These are phyloP conservation scores for Diabrotica virgifera DNA, from an alignment of 1,140 invertebrate species.

Conservation along the genomic window DNA sequence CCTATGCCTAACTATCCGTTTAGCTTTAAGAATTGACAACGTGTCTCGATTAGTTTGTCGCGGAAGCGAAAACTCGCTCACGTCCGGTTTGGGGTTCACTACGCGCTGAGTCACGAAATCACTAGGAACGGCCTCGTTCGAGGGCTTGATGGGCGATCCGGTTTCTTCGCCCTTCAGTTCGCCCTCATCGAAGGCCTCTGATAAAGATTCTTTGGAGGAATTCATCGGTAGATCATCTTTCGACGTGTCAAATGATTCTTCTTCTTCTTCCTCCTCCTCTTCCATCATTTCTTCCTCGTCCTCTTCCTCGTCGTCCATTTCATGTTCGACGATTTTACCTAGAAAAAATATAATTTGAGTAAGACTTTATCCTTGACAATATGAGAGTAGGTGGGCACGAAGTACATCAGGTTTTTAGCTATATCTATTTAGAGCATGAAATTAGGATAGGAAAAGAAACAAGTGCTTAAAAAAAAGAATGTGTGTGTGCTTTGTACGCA, in stretches of 20 bases:
- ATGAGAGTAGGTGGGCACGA: too few species aligned
- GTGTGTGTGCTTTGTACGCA: too few species aligned
- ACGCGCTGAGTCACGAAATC: constrained; percentile 26
- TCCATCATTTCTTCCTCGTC: constrained; percentile 27
- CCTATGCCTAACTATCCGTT: constrained; percentile 43
- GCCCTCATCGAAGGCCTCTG: constrained; percentile 7
- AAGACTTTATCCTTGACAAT: not conserved
- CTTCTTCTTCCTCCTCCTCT: constrained; percentile 26
- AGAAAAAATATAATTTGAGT: constrained; percentile 12
- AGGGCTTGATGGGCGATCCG: constrained; percentile 26
- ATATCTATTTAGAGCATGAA: too few species aligned
- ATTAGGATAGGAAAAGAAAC: too few species aligned
- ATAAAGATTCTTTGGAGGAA: constrained; percentile 9
- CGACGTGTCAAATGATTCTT: not conserved
- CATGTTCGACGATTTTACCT: constrained; percentile 16
- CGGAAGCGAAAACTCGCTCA: constrained; percentile 40
- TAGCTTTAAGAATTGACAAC: constrained; percentile 45
- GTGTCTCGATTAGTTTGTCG: constrained; percentile 40
- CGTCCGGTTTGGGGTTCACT: constrained; percentile 32
- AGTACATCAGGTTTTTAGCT: too few species aligned
- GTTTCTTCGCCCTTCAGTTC: constrained; percentile 9
- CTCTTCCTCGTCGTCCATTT: constrained; percentile 22
- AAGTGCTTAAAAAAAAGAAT: too few species aligned
- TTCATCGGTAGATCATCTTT: constrained; percentile 12
- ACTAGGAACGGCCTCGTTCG: constrained; percentile 25